These are phyloP conservation scores for Brachyalestes nurse DNA, from an alignment of 2,797 vertebrate species.

Conservation along the genomic window DNA sequence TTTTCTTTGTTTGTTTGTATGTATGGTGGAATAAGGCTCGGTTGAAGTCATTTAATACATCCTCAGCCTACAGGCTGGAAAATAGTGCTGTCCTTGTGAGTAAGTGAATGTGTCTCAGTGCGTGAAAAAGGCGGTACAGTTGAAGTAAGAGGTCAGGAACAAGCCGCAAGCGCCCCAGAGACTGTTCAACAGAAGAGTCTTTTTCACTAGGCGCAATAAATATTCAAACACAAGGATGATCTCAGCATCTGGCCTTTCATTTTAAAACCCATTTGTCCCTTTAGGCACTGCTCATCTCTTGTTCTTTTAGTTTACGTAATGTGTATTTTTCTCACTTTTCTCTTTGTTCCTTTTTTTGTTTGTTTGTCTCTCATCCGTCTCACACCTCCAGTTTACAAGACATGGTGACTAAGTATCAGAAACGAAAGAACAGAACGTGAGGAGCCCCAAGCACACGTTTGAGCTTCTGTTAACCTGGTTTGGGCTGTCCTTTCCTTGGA, in stretches of 20 bases:
- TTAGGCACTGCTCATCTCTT: constrained; percentile 43
- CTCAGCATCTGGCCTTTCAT: constrained; percentile 7
- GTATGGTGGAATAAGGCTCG: neutral
- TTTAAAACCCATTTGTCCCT: constrained; percentile 15
- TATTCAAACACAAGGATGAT: constrained; percentile 27
- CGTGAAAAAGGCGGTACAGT: neutral
- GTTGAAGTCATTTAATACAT: constrained; percentile 11
- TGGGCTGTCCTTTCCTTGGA: constrained; percentile 52
- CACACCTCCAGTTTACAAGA: constrained; percentile 91
- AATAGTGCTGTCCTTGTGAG: constrained; percentile 13
- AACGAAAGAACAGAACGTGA: constrained; percentile 96
- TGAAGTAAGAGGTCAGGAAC: constrained; percentile 27
- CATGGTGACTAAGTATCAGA: constrained; percentile 98
- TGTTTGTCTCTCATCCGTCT: constrained; percentile 49
- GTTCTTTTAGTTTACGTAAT: constrained; percentile 39
- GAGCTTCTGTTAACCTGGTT: constrained; percentile 44
- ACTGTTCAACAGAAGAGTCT: constrained; percentile 11
- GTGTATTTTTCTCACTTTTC: constrained; percentile 54
- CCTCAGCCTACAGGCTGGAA: constrained; percentile 37
- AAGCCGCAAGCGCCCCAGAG: neutral
- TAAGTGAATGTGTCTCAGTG: neutral
- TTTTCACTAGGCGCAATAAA: constrained; percentile 22
- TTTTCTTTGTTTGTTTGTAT: constrained; percentile 34
- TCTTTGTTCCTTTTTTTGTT: constrained; percentile 59
- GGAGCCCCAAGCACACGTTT: constrained; percentile 64